Evolutionary conservation across 2,888 invertebrate genomes (phyloP), one percentile per base, ranked within the genome.

Genomic region (Herminia tarsipennalis): DNA sequence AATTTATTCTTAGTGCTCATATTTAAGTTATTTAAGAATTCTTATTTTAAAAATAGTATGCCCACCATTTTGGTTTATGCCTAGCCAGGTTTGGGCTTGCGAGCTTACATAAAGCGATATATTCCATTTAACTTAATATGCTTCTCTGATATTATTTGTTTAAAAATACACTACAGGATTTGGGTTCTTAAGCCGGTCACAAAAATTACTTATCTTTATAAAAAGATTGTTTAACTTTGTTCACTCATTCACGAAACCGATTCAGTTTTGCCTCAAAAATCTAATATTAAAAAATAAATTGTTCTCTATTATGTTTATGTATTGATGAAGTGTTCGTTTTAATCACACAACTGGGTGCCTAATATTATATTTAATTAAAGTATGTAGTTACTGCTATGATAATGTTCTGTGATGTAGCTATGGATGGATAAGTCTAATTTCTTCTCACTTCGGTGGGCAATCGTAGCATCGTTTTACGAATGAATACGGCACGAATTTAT

Each of bases 401-500:
- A 38, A 18, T 51, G 44, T 55, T 38, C 35, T 59, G 41, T 50
- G 44, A 51, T 55, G 48, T 56, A 33, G 45, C 13, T 53, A 56
- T 58, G 45, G 45, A 64, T 60, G 51, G 46, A 50, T 53, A 43
- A 36, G 40, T 52, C 49, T 62, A 62, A 55, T 56, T 56, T 53
- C 46, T 53, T 61, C 41, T 69, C 45, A 56, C 54, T 56, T 71
- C 78, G 77, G 77, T 81, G 80, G 80, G 76, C 64, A 65, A 45
- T 58, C 42, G 39, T 53, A 52, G 44, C 17, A 50, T 33, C 43
- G 21, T 22, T 36, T 45, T 32, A 48, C 30, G 30, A 38, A 63
- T 47, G 28, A 43, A 39, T 59, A 67, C 64, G 55, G 63, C 51
- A 66, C 62, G 22, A 59, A 43, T 48, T 44, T 37, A 0, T 33